Base-by-base conservation (phyloP, 2,888 invertebrate species). In the Chrysomela aeneicollis region DNA sequence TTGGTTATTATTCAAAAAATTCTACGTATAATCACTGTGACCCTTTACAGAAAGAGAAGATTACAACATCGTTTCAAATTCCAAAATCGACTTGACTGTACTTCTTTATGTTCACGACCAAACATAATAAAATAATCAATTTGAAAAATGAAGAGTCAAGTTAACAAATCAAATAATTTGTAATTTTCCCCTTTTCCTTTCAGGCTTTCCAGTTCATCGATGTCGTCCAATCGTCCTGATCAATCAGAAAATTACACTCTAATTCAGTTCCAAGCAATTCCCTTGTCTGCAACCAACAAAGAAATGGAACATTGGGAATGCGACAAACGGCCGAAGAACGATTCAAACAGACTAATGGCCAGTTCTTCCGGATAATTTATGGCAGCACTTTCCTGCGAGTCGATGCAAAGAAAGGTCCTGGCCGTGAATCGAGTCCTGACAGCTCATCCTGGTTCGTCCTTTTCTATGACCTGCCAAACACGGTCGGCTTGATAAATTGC, bases 321-420 rank as follows among this genome's bases (percentile, higher is more conserved):
- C 70, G 73, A 71, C 70, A 74, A 75, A 72, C 72, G 72, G 71
- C 66, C 72, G 71, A 59, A 73, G 73, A 76, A 73, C 79, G 76
- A 76, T 78, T 73, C 77, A 73, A 79, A 79, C 78, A 79, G 78
- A 80, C 81, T 80, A 79, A 81, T 82, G 81, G 81, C 79, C 78
- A 80, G 80, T 80, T 79, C 79, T 79, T 78, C 75, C 76, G 76
- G 77, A 77, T 80, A 81, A 82, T 82, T 79, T 82, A 82, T 81
- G 76, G 78, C 71, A 70, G 78, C 78, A 79, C 79, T 79, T 80
- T 80, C 76, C 78, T 77, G 76, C 76, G 76, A 79, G 77, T 80
- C 79, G 79, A 80, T 79, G 79, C 73, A 77, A 78, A 77, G 79
- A 79, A 81, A 77, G 77, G 77, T 76, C 76, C 58, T 64, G 72